phyloP scores from a whole-genome alignment of 2,113 vertebrate genomes.

The Oxygymnocypris stewartii region DNA sequence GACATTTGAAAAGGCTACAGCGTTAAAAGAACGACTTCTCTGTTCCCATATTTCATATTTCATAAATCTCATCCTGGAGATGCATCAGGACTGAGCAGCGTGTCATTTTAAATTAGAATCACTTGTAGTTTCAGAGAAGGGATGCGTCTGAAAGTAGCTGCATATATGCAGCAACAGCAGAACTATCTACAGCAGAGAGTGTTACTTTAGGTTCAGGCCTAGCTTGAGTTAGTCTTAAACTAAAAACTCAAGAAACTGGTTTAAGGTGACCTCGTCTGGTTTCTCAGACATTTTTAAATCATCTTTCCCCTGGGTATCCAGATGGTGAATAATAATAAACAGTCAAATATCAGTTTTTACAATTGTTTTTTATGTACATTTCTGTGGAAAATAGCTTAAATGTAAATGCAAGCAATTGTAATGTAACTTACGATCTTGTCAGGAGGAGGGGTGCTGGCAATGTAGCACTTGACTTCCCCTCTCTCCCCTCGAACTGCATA shows the following conservation, averaged over 20 bases:
- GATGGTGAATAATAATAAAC: not conserved
- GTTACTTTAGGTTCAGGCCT: not conserved
- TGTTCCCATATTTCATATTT: constrained; percentile 73
- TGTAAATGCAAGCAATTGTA: not conserved
- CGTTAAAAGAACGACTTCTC: constrained; percentile 68
- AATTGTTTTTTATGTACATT: not conserved
- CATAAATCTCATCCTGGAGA: constrained; percentile 65
- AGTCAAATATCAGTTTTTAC: not conserved
- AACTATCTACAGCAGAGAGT: not conserved
- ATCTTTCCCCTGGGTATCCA: not conserved
- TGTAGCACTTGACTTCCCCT: constrained; percentile 96
- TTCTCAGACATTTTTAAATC: not conserved
- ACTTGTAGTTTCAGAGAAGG: constrained; percentile 48
- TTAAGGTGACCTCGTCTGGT: not conserved
- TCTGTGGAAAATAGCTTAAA: not conserved
- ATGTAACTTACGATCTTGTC: constrained; percentile 92
- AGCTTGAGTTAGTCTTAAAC: not conserved
- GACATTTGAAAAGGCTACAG: constrained; percentile 61
- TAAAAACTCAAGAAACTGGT: not conserved
- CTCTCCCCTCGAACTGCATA: constrained; percentile 92
- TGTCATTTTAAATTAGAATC: constrained; percentile 69
- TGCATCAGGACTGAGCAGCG: constrained; percentile 62
- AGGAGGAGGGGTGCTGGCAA: constrained; percentile 91
- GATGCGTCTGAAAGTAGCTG: constrained; percentile 12
- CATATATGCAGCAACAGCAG: constrained; percentile 28